Conservation (phyloP, 2,113 vertebrate species). For the Gila orcuttii region DNA sequence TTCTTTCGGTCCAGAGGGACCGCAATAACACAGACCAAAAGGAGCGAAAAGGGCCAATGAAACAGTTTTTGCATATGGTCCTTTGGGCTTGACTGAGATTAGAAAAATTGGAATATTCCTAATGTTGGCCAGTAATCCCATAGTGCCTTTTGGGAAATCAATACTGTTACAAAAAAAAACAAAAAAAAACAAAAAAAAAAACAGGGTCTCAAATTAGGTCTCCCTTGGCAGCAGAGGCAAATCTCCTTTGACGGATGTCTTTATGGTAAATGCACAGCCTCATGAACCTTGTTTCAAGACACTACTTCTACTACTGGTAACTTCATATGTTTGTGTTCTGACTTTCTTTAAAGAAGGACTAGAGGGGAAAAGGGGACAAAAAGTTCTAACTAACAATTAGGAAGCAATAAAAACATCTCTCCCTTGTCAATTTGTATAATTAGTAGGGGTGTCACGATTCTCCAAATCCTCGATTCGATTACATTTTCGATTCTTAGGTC, state of each 20-base stretch:
- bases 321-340: conserved; percentile 9
- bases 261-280: not conserved
- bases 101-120: conserved; percentile 39
- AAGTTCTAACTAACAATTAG: conserved; percentile 23
- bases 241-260: not conserved
- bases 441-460: too few species aligned
- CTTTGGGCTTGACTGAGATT: conserved; percentile 38
- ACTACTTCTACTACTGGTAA: too few species aligned
- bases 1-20: conserved; percentile 39
- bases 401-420: conserved; percentile 19
- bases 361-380: not conserved
- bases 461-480: too few species aligned
- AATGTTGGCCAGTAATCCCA: conserved; percentile 21
- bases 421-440: conserved; percentile 28
- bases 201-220: conserved; percentile 1
- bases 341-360: not conserved
- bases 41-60: conserved; percentile 2
- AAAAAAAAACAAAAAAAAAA: conserved; percentile 16
- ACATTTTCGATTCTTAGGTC: too few species aligned
- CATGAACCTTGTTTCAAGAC: not conserved
- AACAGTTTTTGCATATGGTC: conserved; percentile 30
- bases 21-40: conserved; percentile 28
- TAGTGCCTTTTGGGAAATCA: conserved; percentile 37
- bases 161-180: conserved; percentile 5
- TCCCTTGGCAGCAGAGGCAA: conserved; percentile 1